Evolutionary conservation across 2,797 vertebrate species (phyloP), one percentile per base, ranked within the genome.

Genomic region (Otolemur crassicaudatus): DNA sequence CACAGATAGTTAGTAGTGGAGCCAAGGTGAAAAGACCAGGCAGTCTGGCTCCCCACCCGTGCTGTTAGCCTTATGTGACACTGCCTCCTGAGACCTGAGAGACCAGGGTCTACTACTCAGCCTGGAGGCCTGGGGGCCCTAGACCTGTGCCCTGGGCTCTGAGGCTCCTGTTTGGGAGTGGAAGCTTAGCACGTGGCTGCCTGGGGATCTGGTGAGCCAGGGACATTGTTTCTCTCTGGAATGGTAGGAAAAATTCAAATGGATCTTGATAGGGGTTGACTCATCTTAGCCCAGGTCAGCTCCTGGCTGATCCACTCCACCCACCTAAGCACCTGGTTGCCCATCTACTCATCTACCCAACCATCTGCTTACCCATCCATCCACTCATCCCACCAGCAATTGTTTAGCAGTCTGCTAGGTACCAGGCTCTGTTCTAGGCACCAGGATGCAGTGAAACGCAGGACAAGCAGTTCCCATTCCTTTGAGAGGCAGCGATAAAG

Each of bases 21-120:
- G 72, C 46, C 3, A 0, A 17, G 23, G 14, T 2, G n/a, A n/a
- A 69, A 43, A 16, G 84, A 63, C 23, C n/a, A 5, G 23, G 56
- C 29, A 1, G 46, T 2, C 31, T 16, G 23, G 53, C 43, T 31
- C 27, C 60, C 1, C 1, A 0, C 7, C 34, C 60, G 0, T 1
- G 4, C 40, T 27, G 49, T 82, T 8, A 81, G 73, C 79, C 46
- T n/a, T 43, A 31, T 0, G 0, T 0, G 83, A 43, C 2, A 1
- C 65, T 25, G 40, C 43, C 56, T 16, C 72, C 29, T 0, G n/a
- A 75, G 63, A 10, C 29, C 56, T 22, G 65, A 81, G 85, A 49
- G 40, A 13, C 19, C 61, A 22, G 25, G 22, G 25, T 10, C 61
- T 16, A 1, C 17, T 3, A 0, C 6, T 40, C 29, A 37, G 63